Percentiles rank a stretch among this genome's conserved stretches.
Evolutionary conservation across 2,113 vertebrate species (phyloP).

Genomic region (Myrmophylax atrothorax): DNA sequence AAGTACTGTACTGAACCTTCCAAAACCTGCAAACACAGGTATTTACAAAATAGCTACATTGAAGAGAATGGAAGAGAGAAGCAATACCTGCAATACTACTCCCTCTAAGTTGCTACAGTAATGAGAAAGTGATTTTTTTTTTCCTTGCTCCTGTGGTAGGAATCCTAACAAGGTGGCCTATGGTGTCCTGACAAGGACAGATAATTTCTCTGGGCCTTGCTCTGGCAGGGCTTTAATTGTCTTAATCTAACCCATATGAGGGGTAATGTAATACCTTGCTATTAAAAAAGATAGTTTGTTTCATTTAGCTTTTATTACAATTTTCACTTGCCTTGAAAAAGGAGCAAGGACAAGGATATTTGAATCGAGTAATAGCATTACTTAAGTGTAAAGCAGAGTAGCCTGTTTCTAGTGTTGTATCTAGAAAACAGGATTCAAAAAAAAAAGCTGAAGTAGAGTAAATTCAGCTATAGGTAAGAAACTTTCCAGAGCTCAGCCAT

Average conservation of each 20-base stretch:
- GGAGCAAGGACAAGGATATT: neutral
- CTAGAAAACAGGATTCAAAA: neutral
- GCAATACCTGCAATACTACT: neutral
- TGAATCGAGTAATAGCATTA: neutral
- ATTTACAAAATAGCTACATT: neutral
- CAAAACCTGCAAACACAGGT: neutral
- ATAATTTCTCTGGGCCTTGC: neutral
- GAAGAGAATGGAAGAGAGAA: neutral
- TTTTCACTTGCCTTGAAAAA: neutral
- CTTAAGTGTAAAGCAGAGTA: neutral
- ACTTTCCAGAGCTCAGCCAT: neutral
- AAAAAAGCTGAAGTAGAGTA: neutral
- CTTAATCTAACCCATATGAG: neutral
- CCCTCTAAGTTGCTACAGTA: neutral
- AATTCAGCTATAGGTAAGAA: neutral
- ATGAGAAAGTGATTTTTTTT: neutral
- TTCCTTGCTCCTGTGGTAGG: accelerated
- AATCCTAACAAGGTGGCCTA: neutral
- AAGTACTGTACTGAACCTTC: neutral
- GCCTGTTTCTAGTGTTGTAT: accelerated
- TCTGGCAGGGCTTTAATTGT: neutral
- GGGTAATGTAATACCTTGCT: neutral
- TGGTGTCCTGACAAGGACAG: neutral
- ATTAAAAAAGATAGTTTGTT: neutral
- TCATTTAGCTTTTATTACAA: neutral